phyloP scores from a whole-genome alignment of 1,140 invertebrate genomes.

The Cotesia typhae region DNA sequence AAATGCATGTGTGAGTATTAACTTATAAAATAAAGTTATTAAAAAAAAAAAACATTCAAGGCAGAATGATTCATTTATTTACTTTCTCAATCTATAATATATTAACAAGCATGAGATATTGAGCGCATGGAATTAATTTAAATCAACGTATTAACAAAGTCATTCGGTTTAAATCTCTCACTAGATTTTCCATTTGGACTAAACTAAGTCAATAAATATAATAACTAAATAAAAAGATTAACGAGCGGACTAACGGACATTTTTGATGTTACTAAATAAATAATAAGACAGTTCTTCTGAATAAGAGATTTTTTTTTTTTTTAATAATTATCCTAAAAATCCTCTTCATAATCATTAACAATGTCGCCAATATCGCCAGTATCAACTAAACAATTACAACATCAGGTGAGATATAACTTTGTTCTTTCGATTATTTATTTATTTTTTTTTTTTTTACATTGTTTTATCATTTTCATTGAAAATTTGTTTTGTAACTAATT shows the following conservation, averaged over 20 bases:
- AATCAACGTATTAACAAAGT: conserved; percentile 18
- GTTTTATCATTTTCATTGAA: neutral
- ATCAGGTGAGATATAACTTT: conserved; percentile 55
- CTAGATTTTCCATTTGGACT: conserved; percentile 5
- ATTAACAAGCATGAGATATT: neutral
- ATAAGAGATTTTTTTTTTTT: conserved; percentile 12
- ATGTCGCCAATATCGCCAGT: conserved; percentile 59
- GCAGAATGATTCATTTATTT: conserved; percentile 3
- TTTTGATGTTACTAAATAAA: neutral
- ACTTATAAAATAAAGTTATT: neutral
- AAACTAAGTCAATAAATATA: neutral
- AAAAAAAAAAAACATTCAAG: neutral
- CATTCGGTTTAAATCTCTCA: neutral
- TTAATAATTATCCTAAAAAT: conserved; percentile 10
- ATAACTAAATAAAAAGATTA: no score
- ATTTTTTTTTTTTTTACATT: conserved; percentile 48
- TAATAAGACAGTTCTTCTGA: neutral
- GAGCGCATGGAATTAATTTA: neutral
- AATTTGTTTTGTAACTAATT: neutral
- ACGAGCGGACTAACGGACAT: conserved; percentile 7
- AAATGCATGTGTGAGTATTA: conserved; percentile 7
- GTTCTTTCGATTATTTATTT: conserved; percentile 41
- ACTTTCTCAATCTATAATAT: neutral
- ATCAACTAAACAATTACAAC: conserved; percentile 61
- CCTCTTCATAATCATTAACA: conserved; percentile 49